Conservation (phyloP, 2,113 vertebrate species). For the Ardeotis arabs region DNA sequence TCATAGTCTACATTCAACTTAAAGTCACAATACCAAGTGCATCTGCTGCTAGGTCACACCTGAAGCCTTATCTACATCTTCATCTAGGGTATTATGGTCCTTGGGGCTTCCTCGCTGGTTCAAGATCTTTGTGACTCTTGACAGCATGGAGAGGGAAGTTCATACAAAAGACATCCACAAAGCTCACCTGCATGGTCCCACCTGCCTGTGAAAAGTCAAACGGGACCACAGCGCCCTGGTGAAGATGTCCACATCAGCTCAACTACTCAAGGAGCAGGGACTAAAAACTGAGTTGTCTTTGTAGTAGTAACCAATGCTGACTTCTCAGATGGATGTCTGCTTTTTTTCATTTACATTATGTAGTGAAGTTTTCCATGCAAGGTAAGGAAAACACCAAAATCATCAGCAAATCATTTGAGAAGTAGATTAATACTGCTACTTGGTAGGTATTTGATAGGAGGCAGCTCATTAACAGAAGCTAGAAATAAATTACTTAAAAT, state of each 20-base stretch:
- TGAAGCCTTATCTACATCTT: neutral
- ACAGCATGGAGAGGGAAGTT: neutral
- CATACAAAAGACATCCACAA: neutral
- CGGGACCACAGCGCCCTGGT: rapidly evolving
- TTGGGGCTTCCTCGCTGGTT: neutral
- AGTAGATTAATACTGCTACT: neutral
- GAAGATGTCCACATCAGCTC: neutral
- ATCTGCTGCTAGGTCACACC: neutral
- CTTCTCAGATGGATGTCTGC: neutral
- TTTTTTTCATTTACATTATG: neutral
- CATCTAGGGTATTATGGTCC: neutral
- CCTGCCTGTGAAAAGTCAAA: rapidly evolving
- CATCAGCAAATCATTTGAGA: neutral
- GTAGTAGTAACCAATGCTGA: neutral
- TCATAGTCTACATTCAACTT: neutral
- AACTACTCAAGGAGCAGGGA: neutral
- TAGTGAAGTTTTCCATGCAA: neutral
- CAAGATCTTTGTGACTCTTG: neutral
- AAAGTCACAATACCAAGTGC: neutral
- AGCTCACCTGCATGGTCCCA: neutral
- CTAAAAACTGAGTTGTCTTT: neutral
- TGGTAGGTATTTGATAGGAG: neutral
- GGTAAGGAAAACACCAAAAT: neutral
- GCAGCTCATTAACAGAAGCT: neutral
- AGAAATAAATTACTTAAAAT: neutral